Evolutionary conservation across 2,113 vertebrate species (phyloP), one percentile per base, ranked within the genome.

Genomic region (Pachyramphus minor): DNA sequence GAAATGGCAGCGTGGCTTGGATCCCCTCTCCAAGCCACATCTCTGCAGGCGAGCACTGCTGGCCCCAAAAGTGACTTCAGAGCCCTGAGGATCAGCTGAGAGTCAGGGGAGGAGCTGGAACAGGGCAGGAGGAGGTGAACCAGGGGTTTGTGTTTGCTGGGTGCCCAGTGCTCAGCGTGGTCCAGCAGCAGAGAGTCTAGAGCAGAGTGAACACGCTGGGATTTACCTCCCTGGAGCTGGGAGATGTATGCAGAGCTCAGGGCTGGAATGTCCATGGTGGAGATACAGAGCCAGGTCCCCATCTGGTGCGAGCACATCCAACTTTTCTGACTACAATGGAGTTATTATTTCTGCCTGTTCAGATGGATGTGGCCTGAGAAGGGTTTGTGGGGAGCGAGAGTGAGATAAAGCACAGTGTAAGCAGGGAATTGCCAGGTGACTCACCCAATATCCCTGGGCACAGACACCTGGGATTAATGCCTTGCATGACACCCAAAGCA

Each of bases 341-440:
- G 56, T 9, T 42, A 25, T 3, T 11, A 5, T 55, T 92, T 47
- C 62, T 4, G 22, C 41, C 23, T 47, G 4, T 5, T 10, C 1
- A 14, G 15, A 44, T 2, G 45, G 37, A 41, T 0, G 6, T 85
- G 50, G n/a, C n/a, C 76, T 47, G 27, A 52, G 68, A 0, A 10
- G 66, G 77, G 17, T 79, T 63, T 79, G 49, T 8, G 62, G 41
- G 3, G 60, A 79, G 33, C 13, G 35, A 69, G 50, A 47, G 33
- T 14, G 59, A 77, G 83, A 52, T 3, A 4, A 0, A 49, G 39
- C 31, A 24, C 47, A 16, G 60, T 7, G 39, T 3, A 24, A 42
- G 4, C 72, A 67, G 68, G 66, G 85, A n/a, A 53, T 45, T 41
- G 35, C 9, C 74, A 84, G 72, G n/a, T 24, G 45, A 24, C 1